Base-by-base conservation (phyloP, 2,888 invertebrate species). In the Watsonalla cultraria region DNA sequence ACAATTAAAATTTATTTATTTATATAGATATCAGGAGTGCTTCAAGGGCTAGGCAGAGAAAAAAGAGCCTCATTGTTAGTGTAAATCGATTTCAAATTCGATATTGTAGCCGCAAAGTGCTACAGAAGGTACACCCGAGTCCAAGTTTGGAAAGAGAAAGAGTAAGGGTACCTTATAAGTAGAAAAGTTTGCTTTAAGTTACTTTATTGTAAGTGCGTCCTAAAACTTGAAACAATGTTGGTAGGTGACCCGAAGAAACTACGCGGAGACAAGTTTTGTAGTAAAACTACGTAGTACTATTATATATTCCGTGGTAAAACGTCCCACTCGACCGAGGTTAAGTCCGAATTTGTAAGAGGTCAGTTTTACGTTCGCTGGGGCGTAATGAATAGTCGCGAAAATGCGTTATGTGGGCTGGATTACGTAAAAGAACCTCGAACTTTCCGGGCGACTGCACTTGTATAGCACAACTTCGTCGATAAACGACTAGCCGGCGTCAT, bases 401-500 rank as follows among this genome's bases (percentile, higher is more conserved):
- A 78, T 79, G 74, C 76, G 79, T 80, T 78, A 80, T 80, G 78
- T 78, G 78, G 79, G 72, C 65, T 72, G 75, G 68, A 73, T 84
- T 82, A 81, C 80, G 77, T 76, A 79, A 80, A 79, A 70, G 74
- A 79, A 74, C 78, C 76, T 74, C 74, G 78, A 78, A 82, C 70
- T 83, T 83, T 83, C 80, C 83, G 76, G 72, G 65, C 76, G 81
- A 79, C 64, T 84, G 84, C 86, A 82, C 78, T 72, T 78, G 78
- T 83, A 84, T 83, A 81, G 79, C 72, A 65, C 68, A 87, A 87
- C 69, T 87, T 86, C 68, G 73, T 59, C 79, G 76, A 80, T 82
- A 78, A 83, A 78, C 72, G 73, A 64, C 70, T 66, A 62, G 58
- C 54, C 68, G 81, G 79, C 84, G 86, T 78, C 84, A 73, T 63